Base-by-base conservation (phyloP, 2,113 vertebrate species). In the Laterallus jamaicensis region DNA sequence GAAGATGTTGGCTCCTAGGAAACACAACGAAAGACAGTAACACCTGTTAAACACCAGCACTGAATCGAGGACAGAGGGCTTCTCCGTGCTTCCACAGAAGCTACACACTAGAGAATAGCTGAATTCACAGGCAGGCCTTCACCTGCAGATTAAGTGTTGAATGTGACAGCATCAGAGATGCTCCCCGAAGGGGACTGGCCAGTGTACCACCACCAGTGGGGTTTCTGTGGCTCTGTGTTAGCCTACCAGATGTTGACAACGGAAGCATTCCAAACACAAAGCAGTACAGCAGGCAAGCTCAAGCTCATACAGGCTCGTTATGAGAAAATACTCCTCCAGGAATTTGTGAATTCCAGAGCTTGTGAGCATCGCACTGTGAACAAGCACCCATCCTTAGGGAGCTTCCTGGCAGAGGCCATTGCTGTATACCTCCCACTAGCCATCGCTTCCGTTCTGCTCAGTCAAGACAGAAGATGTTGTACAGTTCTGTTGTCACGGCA, bases 1-100 rank as follows among this genome's bases (percentile, higher is more conserved):
- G 97, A 99, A 99, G 92, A 99, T 99, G 92, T 99, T 99, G 94
- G 99, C 99, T 97, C 99, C 99, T 99, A 95, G 44, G 22, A 87
- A 75, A 89, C 88, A 90, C 74, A 94, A 90, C 0, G 2, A 58
- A 84, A 86, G 39, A 13, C 14, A 52, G 67, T 19, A 40, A 29
- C 17, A 4, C 47, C 67, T 21, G 29, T 77, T 55, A 94, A 92
- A 67, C 7, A 63, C 9, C 9, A 54, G 24, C 21, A 31, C 39
- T 47, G 39, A 62, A 73, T 13, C 50, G 25, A 79, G 54, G 55
- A 50, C 49, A 5, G 6, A 40, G 26, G 37, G 19, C 19, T 58
- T 66, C 73, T 60, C 8, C 8, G 14, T 20, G 22, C 0, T 15
- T 11, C 52, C 44, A 56, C 49, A 28, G 56, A 82, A 70, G 47